Percentiles rank a stretch among this genome's conserved stretches.
Conservation (phyloP, 1,140 invertebrate species). For the Adoxophyes honmai region DNA sequence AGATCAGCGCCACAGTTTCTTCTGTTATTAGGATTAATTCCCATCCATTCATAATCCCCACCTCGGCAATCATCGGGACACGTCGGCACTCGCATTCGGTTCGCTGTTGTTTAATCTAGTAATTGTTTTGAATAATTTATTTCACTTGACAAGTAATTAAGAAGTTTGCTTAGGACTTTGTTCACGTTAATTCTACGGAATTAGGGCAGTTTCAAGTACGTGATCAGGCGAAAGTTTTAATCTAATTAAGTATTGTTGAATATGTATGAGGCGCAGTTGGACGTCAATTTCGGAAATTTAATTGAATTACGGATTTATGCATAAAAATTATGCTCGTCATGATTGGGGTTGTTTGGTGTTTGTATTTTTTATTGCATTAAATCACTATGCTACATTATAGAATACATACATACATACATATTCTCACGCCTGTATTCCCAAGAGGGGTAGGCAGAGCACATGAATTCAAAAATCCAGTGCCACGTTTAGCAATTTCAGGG, state of each 20-base stretch:
- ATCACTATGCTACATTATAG: no score
- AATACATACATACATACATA: no score
- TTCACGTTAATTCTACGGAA: constrained; percentile 38
- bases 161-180: constrained; percentile 36
- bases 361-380: no score
- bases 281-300: not conserved
- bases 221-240: constrained; percentile 39
- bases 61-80: not conserved
- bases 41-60: not conserved
- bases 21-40: no score
- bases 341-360: no score
- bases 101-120: constrained; percentile 34
- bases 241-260: constrained; percentile 31
- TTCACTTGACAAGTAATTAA: constrained; percentile 46
- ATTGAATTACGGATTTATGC: not conserved
- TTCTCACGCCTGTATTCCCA: no score
- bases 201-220: constrained; percentile 37
- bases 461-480: no score
- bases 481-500: no score
- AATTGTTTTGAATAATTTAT: constrained; percentile 52
- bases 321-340: no score
- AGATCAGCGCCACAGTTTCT: no score
- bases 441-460: no score
- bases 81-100: constrained; percentile 22
- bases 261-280: constrained; percentile 26